Conservation (phyloP, 2,797 vertebrate genomes). For the Syngnathus acus region DNA sequence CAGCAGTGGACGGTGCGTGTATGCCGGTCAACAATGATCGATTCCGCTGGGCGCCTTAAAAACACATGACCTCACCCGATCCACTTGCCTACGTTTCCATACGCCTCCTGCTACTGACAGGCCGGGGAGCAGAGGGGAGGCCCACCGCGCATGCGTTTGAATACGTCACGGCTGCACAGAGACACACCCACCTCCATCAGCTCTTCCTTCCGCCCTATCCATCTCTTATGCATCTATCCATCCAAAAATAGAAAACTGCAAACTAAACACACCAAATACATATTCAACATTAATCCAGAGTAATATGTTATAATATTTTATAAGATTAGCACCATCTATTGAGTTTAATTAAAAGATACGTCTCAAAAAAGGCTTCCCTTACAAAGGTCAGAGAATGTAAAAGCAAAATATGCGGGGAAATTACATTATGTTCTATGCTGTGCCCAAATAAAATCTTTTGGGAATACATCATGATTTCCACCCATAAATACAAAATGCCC, state of each 20-base stretch:
- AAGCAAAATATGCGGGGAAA: neutral
- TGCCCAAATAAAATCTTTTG: neutral
- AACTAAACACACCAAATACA: neutral
- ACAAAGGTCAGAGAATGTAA: neutral
- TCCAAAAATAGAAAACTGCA: neutral
- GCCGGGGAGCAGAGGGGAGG: conserved; percentile 56
- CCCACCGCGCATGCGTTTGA: conserved; percentile 69
- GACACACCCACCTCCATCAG: conserved; percentile 58
- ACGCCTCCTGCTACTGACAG: conserved; percentile 67
- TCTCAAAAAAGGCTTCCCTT: neutral
- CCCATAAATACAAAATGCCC: neutral
- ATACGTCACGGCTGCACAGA: conserved; percentile 57
- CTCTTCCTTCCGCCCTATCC: conserved; percentile 17
- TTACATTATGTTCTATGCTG: neutral
- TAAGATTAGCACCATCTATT: neutral
- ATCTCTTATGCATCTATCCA: conserved; percentile 16
- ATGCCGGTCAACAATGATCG: conserved; percentile 36
- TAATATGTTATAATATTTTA: neutral
- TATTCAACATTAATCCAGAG: neutral
- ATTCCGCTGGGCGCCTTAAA: conserved; percentile 62
- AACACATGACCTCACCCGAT: conserved; percentile 69
- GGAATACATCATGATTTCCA: neutral
- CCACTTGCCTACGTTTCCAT: conserved; percentile 65
- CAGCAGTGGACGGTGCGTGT: conserved; percentile 27
- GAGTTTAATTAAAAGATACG: neutral